Conservation (phyloP, 2,113 vertebrate species). For the human (Homo sapiens) region GRCh38 chr9:83879001-83879500, state of each 20-base stretch:
- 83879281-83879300: background rate
- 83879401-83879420: background rate
- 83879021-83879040: no score
- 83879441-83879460: background rate
- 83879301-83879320: background rate
- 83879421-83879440: no score
- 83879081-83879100: no score
- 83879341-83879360: background rate
- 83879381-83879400: background rate
- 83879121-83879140: no score
- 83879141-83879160: no score
- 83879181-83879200: background rate
- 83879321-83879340: background rate
- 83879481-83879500: background rate
- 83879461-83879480: background rate
- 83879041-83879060: no score
- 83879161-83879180: no score
- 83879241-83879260: conserved; percentile 28
- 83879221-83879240: background rate
- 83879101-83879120: no score
- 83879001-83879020: no score
- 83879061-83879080: no score
- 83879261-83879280: conserved; percentile 8
- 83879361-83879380: background rate
- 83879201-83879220: background rate